Percentiles rank a stretch among this genome's conserved stretches.
phyloP scores from a whole-genome alignment of 2,888 invertebrate species.

The Tillus elongatus region DNA sequence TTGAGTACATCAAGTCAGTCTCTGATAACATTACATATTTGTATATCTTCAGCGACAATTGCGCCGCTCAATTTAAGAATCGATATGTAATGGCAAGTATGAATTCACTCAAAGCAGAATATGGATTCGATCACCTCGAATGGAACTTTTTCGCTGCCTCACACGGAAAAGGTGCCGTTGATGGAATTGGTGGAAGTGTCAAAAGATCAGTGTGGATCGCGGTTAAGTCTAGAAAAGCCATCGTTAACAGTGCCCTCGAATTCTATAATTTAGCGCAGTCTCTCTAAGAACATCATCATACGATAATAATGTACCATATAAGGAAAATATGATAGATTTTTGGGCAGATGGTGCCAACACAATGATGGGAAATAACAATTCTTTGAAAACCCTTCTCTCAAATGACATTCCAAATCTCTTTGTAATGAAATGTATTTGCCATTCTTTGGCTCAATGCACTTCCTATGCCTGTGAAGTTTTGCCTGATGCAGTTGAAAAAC shows the following conservation, averaged over 20 bases:
- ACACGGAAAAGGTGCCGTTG: too few species aligned
- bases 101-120: too few species aligned
- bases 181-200: constrained; percentile 22
- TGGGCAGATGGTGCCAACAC: constrained; percentile 33
- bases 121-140: too few species aligned
- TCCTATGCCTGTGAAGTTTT: constrained; percentile 28
- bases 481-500: constrained; percentile 27
- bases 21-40: too few species aligned
- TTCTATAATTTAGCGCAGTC: constrained; percentile 17
- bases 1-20: too few species aligned
- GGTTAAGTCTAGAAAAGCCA: constrained; percentile 19
- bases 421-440: constrained; percentile 31
- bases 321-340: constrained; percentile 31
- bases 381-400: constrained; percentile 26
- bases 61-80: too few species aligned
- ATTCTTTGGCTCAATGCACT: constrained; percentile 27
- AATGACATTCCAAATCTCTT: constrained; percentile 29
- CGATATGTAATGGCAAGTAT: too few species aligned
- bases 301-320: too few species aligned
- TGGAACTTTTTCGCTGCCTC: too few species aligned
- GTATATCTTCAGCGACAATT: too few species aligned
- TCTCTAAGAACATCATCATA: too few species aligned
- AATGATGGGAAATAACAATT: constrained; percentile 31
- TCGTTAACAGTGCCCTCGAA: constrained; percentile 17
- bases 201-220: constrained; percentile 17